phyloP scores from a whole-genome alignment of 2,113 vertebrate species.

The Thalassoma bifasciatum region DNA sequence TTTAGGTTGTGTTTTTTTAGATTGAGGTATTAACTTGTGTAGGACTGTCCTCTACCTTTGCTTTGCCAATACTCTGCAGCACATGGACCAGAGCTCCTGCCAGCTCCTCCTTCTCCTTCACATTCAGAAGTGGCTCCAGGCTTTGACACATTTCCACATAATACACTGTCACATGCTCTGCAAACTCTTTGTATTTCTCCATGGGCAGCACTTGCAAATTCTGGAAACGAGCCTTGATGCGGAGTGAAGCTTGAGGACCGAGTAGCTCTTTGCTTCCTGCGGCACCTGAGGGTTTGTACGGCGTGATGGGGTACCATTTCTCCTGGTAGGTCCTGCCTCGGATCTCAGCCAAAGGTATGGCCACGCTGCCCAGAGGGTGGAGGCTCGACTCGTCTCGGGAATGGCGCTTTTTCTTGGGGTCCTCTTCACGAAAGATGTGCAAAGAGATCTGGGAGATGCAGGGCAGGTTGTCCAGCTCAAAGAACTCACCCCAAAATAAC shows the following conservation, averaged over 20 bases:
- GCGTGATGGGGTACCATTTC: conserved; percentile 86
- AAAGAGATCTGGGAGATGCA: conserved; percentile 85
- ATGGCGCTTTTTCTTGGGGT: conserved; percentile 83
- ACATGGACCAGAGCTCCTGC: conserved; percentile 90
- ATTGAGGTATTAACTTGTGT: no score
- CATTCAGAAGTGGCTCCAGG: conserved; percentile 87
- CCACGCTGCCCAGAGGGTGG: conserved; percentile 83
- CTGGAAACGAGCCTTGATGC: conserved; percentile 88
- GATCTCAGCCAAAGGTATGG: conserved; percentile 82
- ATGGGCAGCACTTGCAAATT: conserved; percentile 90
- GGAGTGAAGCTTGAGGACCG: conserved; percentile 79
- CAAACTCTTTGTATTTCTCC: conserved; percentile 95
- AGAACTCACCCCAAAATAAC: conserved; percentile 89
- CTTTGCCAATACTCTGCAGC: conserved; percentile 92
- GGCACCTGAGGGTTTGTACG: conserved; percentile 71
- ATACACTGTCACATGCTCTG: conserved; percentile 91
- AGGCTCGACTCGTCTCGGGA: conserved; percentile 75
- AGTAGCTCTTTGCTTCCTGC: conserved; percentile 76
- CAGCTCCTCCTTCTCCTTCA: conserved; percentile 92
- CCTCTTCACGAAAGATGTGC: conserved; percentile 85
- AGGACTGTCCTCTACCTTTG: conserved; percentile 84
- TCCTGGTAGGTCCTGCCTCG: conserved; percentile 83
- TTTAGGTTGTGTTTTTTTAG: no score
- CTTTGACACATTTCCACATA: conserved; percentile 87
- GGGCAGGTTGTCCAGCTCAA: conserved; percentile 91